These are phyloP conservation scores for Tamias sibiricus DNA, from an alignment of 2,113 vertebrate species.

Conservation along the genomic window DNA sequence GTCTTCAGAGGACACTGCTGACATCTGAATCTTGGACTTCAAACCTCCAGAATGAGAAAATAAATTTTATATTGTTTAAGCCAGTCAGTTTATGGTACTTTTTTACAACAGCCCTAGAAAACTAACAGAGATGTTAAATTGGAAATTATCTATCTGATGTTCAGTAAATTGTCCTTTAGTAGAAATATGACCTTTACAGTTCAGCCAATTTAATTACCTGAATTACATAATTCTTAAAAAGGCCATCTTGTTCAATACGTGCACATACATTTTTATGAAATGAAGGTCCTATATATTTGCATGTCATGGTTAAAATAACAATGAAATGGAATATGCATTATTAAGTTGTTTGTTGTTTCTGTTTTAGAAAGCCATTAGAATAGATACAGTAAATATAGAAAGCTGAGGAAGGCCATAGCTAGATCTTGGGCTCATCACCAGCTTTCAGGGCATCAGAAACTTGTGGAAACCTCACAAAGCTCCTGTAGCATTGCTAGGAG, in stretches of 20 bases:
- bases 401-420: not conserved
- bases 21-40: not conserved
- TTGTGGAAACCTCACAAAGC: not conserved
- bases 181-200: constrained; percentile 63
- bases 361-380: not conserved
- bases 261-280: constrained; percentile 34
- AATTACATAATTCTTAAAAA: constrained; percentile 50
- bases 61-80: not conserved
- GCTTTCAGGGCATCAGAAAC: not conserved
- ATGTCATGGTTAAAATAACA: not conserved
- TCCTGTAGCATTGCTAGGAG: not conserved
- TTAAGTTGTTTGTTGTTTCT: too few relatives aligned
- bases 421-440: not conserved
- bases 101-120: not conserved
- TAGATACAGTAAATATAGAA: not conserved
- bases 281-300: not conserved
- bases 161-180: constrained; percentile 21
- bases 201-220: constrained; percentile 34
- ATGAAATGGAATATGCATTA: not conserved
- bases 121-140: constrained; percentile 13
- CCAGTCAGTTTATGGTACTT: not conserved
- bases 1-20: not conserved
- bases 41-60: not conserved
- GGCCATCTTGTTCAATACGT: not conserved
- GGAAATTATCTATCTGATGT: constrained; percentile 36